A percentile compares a stretch with the other conserved stretches of the same genome.
These are phyloP conservation scores for Drosophila borealis DNA, from an alignment of 2,888 invertebrate genomes.

Conservation along the genomic window DNA sequence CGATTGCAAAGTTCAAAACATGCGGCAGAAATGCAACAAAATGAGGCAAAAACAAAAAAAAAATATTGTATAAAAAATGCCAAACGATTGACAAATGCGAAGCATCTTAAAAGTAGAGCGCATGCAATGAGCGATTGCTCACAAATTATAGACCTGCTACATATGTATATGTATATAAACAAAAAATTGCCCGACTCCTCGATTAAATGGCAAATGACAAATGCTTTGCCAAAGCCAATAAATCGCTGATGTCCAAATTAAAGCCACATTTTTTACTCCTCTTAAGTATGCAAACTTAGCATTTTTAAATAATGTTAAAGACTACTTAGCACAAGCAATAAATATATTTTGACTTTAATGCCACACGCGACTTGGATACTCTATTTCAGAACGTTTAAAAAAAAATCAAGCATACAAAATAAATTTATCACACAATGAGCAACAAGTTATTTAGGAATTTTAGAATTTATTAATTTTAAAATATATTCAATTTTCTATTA, in stretches of 20 bases:
- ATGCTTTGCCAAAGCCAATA: constrained; percentile 52
- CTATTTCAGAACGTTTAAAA: background rate
- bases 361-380: background rate
- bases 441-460: background rate
- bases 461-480: background rate
- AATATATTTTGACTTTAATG: constrained; percentile 2
- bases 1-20: constrained; percentile 62
- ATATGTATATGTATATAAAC: constrained; percentile 12
- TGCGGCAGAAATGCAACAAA: constrained; percentile 46
- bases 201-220: constrained; percentile 71
- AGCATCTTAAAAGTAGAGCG: constrained; percentile 73
- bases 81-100: constrained; percentile 70
- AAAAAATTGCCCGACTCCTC: constrained; percentile 28
- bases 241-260: constrained; percentile 49
- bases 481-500: background rate
- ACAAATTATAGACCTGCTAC: constrained; percentile 29
- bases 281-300: constrained; percentile 18
- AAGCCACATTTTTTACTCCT: constrained; percentile 25
- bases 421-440: too few species aligned
- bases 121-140: constrained; percentile 52
- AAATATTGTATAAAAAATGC: constrained; percentile 1
- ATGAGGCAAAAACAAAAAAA: constrained; percentile 15
- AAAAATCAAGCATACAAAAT: background rate
- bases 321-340: background rate
- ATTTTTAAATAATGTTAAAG: background rate